Base-by-base conservation (phyloP, 1,140 invertebrate species). In the Pantala flavescens region DNA sequence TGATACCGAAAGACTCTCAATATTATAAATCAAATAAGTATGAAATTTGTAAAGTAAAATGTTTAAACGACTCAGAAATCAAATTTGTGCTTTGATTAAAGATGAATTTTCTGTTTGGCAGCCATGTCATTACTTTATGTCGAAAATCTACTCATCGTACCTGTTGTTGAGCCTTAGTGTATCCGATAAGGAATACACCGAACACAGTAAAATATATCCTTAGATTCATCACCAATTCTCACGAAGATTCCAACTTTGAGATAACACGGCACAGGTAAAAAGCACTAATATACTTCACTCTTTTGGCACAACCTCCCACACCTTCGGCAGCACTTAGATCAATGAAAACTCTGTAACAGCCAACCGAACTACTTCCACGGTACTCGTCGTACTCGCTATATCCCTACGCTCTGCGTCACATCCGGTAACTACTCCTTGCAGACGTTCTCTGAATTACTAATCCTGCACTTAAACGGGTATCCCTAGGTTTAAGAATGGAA, bases 191-290 rank as follows among this genome's bases (percentile, higher is more conserved):
- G 49, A 63, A 12, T 63, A 63, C 49, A 63, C 49, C 49, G 49
- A 63, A 63, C 49, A 63, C 49, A 63, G 49, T 63, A 63, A 63
- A 21, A 63, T 63, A 63, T 63, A 63, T 63, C 49, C 49, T 63
- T 19, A 63, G 49, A 63, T 63, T 63, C 49, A 63, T 63, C 49
- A 63, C 49, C 49, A 63, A 16, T 63, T 14, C 49, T 1, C 12
- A 19, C 5, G 14, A 63, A 63, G 14, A 63, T 16, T 63, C 12
- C 49, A 7, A 63, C 1, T 19, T 16, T 63, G 5, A 12, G 49
- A 63, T 19, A 63, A 19, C 49, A 63, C 49, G 3, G n/a, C 14
- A 16, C 14, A 16, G 14, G 49, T 16, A 19, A 63, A 63, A 63
- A 63, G 5, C 49, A 63, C 49, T 36, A 63, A 63, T 63, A 21